A percentile compares a stretch with the other conserved stretches of the same genome.
Evolutionary conservation across 2,888 invertebrate species (phyloP).

Genomic region (Copidosoma aretas): DNA sequence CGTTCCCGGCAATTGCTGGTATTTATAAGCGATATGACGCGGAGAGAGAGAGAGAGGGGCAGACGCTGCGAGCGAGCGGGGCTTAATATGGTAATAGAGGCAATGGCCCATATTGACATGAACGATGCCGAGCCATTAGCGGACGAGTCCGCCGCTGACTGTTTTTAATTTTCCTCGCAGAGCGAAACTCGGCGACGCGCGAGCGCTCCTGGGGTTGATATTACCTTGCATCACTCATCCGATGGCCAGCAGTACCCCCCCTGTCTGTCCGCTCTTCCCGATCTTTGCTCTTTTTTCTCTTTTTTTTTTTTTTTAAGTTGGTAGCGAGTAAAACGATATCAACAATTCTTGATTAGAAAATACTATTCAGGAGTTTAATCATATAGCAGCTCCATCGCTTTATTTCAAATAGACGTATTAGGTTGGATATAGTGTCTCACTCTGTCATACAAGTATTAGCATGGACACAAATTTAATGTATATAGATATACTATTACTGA

Average conservation of each 20-base stretch:
- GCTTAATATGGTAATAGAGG: constrained; percentile 62
- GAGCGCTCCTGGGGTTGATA: constrained; percentile 56
- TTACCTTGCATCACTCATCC: constrained; percentile 61
- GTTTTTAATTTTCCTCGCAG: constrained; percentile 62
- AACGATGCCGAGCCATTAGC: constrained; percentile 62
- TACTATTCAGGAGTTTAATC: too few relatives aligned
- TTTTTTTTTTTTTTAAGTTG: background rate
- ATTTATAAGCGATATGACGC: constrained; percentile 61
- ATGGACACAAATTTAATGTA: too few relatives aligned
- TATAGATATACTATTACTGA: too few relatives aligned
- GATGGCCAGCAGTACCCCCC: background rate
- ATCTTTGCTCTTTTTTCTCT: background rate
- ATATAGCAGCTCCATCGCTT: too few relatives aligned
- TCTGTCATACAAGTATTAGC: too few relatives aligned
- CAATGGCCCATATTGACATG: constrained; percentile 64
- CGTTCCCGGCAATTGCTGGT: constrained; percentile 60
- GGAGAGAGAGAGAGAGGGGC: constrained; percentile 42
- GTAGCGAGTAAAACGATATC: too few relatives aligned
- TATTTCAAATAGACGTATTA: too few relatives aligned
- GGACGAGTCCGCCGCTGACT: constrained; percentile 57
- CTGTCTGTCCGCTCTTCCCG: background rate
- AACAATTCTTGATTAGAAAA: too few relatives aligned
- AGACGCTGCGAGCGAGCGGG: constrained; percentile 36
- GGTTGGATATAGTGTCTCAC: too few relatives aligned
- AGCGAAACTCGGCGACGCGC: constrained; percentile 58